Conservation (phyloP, 1,140 invertebrate species). For the Pseudomyrmex gracilis region DNA sequence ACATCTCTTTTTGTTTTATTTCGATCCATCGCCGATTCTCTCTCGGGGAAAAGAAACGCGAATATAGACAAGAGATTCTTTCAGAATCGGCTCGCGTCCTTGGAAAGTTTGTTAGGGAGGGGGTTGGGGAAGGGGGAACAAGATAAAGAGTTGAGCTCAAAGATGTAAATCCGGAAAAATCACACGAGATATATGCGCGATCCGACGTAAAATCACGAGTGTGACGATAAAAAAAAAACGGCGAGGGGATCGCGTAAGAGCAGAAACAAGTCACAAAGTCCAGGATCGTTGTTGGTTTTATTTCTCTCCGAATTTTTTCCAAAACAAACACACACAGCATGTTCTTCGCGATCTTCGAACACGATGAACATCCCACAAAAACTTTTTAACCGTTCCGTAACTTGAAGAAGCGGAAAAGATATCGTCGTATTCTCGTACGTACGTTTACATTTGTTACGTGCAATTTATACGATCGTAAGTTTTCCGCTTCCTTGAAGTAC, state of each 20-base stretch:
- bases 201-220: not conserved
- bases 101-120: not conserved
- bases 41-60: conserved; percentile 7
- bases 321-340: not conserved
- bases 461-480: not conserved
- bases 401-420: not conserved
- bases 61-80: conserved; percentile 18
- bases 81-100: conserved; percentile 38
- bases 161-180: not conserved
- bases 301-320: conserved; percentile 13
- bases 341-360: conserved; percentile 63
- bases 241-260: not conserved
- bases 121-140: no score
- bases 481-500: not conserved
- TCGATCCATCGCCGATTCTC: conserved; percentile 36
- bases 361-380: conserved; percentile 52
- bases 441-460: conserved; percentile 7
- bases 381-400: not conserved
- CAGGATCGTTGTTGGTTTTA: conserved; percentile 18
- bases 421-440: not conserved
- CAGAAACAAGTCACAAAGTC: not conserved
- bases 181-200: conserved; percentile 2
- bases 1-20: not conserved
- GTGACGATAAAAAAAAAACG: not conserved
- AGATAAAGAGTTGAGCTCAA: not conserved